Evolutionary conservation across 2,888 invertebrate species (phyloP).

Genomic region (Agriopis leucophaearia): DNA sequence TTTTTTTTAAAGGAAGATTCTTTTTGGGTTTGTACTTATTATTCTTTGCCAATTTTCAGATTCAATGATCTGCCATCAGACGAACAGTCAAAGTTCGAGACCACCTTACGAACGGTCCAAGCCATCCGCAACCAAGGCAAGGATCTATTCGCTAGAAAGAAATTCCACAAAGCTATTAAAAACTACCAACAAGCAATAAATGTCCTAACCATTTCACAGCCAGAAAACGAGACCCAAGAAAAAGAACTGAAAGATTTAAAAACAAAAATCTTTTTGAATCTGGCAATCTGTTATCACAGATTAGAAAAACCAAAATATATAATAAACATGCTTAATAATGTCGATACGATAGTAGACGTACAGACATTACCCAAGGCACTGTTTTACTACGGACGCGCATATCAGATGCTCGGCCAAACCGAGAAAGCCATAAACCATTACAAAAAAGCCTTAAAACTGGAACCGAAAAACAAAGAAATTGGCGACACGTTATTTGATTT

Average conservation of each 20-base stretch:
- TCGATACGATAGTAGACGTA: slow-evolving; percentile 66
- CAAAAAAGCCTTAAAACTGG: slow-evolving; percentile 74
- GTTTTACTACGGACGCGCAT: slow-evolving; percentile 72
- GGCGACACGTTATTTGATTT: slow-evolving; percentile 65
- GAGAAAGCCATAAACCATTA: slow-evolving; percentile 69
- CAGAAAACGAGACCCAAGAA: slow-evolving; percentile 57
- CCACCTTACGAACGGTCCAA: slow-evolving; percentile 66
- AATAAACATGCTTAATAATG: slow-evolving; percentile 69
- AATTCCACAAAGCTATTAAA: slow-evolving; percentile 63
- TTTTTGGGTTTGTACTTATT: not conserved
- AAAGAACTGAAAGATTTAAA: slow-evolving; percentile 63
- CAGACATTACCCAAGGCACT: slow-evolving; percentile 73
- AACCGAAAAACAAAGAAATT: slow-evolving; percentile 77
- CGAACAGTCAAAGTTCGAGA: slow-evolving; percentile 71
- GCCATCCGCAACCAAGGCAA: slow-evolving; percentile 68
- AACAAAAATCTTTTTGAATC: slow-evolving; percentile 66
- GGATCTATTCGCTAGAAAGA: slow-evolving; percentile 59
- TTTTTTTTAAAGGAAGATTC: no score
- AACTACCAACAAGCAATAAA: slow-evolving; percentile 71
- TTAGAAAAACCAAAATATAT: slow-evolving; percentile 70
- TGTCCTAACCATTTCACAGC: slow-evolving; percentile 62
- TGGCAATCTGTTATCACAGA: slow-evolving; percentile 76
- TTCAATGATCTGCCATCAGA: slow-evolving; percentile 72
- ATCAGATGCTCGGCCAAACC: slow-evolving; percentile 64
- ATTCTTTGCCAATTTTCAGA: slow-evolving; percentile 52